Evolutionary conservation across 2,797 vertebrate genomes (phyloP).

Genomic region (Hydrolagus colliei): DNA sequence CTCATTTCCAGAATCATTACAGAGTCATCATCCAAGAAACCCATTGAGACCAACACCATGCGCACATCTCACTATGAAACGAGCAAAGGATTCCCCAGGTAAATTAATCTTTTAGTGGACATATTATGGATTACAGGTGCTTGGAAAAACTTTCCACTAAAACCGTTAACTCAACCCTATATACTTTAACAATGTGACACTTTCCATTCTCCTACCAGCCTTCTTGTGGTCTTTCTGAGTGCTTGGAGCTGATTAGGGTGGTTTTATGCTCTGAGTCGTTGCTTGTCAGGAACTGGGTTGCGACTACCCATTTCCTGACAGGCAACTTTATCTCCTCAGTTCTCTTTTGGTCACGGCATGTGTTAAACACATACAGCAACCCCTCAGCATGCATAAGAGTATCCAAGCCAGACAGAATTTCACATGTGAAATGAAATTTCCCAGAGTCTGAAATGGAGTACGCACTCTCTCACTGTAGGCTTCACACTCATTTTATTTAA

Average conservation of each 20-base stretch:
- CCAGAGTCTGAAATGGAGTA: too few species aligned
- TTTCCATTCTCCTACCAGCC: background rate
- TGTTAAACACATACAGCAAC: too few species aligned
- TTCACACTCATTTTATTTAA: too few species aligned
- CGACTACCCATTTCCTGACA: too few species aligned
- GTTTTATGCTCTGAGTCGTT: background rate
- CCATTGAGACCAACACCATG: background rate
- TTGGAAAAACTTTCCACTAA: too few species aligned
- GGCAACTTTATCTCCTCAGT: too few species aligned
- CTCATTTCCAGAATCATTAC: background rate
- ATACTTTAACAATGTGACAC: background rate
- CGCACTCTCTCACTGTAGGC: too few species aligned
- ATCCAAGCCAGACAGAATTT: too few species aligned
- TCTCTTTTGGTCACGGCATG: too few species aligned
- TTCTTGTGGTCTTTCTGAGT: background rate
- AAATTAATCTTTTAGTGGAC: background rate
- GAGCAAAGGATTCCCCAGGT: background rate
- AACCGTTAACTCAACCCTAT: background rate
- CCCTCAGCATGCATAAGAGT: too few species aligned
- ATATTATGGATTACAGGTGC: too few species aligned
- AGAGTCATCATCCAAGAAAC: background rate
- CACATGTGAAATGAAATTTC: too few species aligned
- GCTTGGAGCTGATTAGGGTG: background rate
- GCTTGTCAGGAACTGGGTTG: background rate
- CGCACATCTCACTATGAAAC: slow-evolving; percentile 18